These are phyloP conservation scores for Charaxes varanes DNA, from an alignment of 1,140 invertebrate species.

Conservation along the genomic window DNA sequence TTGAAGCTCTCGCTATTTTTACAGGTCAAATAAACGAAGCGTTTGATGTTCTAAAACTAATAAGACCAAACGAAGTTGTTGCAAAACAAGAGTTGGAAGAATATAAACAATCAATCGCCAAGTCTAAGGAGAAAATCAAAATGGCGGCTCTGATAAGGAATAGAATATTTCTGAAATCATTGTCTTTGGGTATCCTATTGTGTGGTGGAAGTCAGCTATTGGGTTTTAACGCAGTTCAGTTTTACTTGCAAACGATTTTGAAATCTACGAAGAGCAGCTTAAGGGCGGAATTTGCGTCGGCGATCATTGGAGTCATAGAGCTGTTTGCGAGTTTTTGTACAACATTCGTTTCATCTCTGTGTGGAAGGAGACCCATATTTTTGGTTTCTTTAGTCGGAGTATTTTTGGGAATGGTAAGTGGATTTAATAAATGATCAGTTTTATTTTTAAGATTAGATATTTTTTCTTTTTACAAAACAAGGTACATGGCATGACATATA, in stretches of 20 bases:
- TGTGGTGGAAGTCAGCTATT: not conserved
- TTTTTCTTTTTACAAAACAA: too few relatives aligned
- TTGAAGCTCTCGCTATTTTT: too few relatives aligned
- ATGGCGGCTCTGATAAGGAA: too few relatives aligned
- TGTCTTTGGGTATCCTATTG: not conserved
- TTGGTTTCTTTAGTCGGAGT: not conserved
- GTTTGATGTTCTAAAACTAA: too few relatives aligned
- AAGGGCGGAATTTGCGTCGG: conserved; percentile 6
- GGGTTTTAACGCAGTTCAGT: conserved; percentile 7
- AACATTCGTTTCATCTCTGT: not conserved
- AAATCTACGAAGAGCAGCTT: conserved; percentile 2
- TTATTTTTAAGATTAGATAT: too few relatives aligned
- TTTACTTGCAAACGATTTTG: conserved; percentile 10
- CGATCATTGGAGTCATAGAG: conserved; percentile 4
- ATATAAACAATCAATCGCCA: too few relatives aligned
- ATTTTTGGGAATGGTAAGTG: conserved; percentile 3
- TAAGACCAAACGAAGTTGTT: too few relatives aligned
- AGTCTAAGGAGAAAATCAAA: too few relatives aligned
- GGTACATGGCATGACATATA: too few relatives aligned
- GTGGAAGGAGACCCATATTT: conserved; percentile 2
- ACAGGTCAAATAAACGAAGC: too few relatives aligned
- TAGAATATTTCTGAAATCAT: not conserved
- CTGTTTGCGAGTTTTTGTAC: conserved; percentile 1
- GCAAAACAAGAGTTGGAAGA: too few relatives aligned
- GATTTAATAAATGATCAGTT: not conserved